Percentiles rank a stretch among this genome's conserved stretches.
Conservation (phyloP, 2,113 vertebrate species). For the Riparia riparia region DNA sequence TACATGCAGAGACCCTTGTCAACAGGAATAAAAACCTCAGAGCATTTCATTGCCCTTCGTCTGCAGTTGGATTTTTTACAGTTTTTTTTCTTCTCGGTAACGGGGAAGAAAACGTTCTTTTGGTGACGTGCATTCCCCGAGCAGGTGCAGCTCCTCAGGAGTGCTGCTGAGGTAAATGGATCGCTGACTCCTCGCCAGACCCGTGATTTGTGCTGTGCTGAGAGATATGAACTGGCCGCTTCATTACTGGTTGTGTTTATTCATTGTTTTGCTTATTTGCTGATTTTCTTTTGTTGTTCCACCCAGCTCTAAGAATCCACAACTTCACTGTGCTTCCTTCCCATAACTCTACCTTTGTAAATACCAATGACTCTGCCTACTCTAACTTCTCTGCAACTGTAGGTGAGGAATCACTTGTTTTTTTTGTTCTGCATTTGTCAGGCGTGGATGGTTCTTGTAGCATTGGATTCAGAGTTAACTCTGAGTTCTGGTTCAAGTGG, state of each 20-base stretch:
- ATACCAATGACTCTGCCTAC: constrained; percentile 98
- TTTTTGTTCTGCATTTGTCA: constrained; percentile 31
- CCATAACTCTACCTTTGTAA: constrained; percentile 95
- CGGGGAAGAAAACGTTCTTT: rapidly evolving
- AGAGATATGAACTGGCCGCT: constrained; percentile 68
- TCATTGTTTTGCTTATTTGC: constrained; percentile 69
- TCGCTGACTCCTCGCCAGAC: no score
- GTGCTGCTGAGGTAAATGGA: no score
- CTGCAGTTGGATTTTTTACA: not conserved
- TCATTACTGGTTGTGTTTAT: constrained; percentile 29
- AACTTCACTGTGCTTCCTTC: constrained; percentile 95
- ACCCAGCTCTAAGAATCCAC: constrained; percentile 92
- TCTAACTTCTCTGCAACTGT: constrained; percentile 96
- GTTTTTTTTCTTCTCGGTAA: rapidly evolving
- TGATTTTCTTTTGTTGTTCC: constrained; percentile 75
- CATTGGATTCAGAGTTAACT: not conserved
- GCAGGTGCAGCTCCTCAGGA: not conserved
- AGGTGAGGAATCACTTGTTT: constrained; percentile 85
- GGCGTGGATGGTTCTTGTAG: not conserved
- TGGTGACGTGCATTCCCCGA: not conserved
- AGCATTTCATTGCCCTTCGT: not conserved
- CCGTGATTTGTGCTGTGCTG: not conserved
- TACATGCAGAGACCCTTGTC: not conserved
- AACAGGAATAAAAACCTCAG: no score
- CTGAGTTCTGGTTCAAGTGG: not conserved